Percentiles rank a stretch among this genome's conserved stretches.
Evolutionary conservation across 2,888 invertebrate species (phyloP).

Genomic region (Synergus japonicus): DNA sequence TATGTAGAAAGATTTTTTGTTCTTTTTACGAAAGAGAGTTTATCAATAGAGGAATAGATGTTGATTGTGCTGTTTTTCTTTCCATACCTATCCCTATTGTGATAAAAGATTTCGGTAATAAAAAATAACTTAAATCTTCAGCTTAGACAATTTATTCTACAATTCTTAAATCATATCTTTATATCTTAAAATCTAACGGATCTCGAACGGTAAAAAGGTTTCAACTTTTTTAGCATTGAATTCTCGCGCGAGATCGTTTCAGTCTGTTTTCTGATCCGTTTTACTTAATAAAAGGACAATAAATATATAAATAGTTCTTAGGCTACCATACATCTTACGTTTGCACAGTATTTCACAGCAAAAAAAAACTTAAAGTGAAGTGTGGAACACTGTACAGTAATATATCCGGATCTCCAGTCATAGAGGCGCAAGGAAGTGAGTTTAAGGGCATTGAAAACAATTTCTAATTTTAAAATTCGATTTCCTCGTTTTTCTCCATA

Average conservation of each 20-base stretch:
- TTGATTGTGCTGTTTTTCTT: background rate
- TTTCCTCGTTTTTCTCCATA: too few relatives aligned
- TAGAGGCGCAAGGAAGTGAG: background rate
- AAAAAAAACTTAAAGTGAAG: background rate
- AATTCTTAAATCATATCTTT: constrained; percentile 1
- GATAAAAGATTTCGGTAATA: background rate
- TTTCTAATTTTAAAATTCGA: too few relatives aligned
- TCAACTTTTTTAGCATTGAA: constrained; percentile 11
- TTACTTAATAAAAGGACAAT: constrained; percentile 1
- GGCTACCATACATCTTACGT: background rate
- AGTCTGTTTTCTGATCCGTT: constrained; percentile 34
- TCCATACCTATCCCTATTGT: too few relatives aligned
- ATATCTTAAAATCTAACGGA: constrained; percentile 31
- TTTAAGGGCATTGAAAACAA: background rate
- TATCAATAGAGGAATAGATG: constrained; percentile 18
- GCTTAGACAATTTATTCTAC: background rate
- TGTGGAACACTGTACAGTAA: constrained; percentile 17
- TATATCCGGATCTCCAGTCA: background rate
- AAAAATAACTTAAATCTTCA: background rate
- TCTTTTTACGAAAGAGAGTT: background rate
- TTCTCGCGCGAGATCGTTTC: constrained; percentile 35
- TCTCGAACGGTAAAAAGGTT: constrained; percentile 26
- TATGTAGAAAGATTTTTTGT: background rate
- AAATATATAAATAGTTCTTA: constrained; percentile 25
- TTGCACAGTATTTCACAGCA: background rate